These are phyloP conservation scores for Crotalus adamanteus DNA, from an alignment of 2,797 vertebrate genomes.

Conservation along the genomic window DNA sequence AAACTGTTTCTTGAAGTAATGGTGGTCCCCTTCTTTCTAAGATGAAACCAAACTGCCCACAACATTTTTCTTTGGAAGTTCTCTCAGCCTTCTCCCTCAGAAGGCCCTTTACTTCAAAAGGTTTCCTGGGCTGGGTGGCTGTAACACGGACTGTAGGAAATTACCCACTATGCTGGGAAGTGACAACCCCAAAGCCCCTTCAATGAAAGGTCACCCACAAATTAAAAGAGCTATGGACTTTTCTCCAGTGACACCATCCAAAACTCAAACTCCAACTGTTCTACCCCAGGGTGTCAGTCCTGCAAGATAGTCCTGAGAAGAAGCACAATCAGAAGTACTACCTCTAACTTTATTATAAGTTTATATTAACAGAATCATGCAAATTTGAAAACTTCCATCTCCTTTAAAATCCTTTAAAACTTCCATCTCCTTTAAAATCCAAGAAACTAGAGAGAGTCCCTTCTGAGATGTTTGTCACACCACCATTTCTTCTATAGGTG, in stretches of 20 bases:
- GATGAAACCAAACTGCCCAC: neutral
- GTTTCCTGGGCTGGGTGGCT: neutral
- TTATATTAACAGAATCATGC: neutral
- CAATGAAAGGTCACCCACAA: too few species aligned
- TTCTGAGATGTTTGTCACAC: neutral
- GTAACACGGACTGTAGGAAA: neutral
- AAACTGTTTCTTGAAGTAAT: neutral
- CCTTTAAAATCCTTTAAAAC: neutral
- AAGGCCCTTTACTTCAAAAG: neutral
- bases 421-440: neutral
- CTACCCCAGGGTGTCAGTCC: neutral
- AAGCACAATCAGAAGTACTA: neutral
- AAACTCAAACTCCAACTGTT: neutral
- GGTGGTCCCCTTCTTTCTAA: neutral
- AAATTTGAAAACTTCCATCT: neutral
- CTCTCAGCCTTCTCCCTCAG: neutral
- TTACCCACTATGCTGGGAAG: too few species aligned
- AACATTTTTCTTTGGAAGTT: neutral
- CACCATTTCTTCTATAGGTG: neutral
- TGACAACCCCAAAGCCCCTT: too few species aligned
- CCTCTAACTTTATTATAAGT: neutral
- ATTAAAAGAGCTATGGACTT: neutral
- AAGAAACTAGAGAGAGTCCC: neutral
- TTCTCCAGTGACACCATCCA: neutral
- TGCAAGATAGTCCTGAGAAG: neutral